phyloP scores from a whole-genome alignment of 1,140 invertebrate genomes.

The Ceratoteleas bidentatus region DNA sequence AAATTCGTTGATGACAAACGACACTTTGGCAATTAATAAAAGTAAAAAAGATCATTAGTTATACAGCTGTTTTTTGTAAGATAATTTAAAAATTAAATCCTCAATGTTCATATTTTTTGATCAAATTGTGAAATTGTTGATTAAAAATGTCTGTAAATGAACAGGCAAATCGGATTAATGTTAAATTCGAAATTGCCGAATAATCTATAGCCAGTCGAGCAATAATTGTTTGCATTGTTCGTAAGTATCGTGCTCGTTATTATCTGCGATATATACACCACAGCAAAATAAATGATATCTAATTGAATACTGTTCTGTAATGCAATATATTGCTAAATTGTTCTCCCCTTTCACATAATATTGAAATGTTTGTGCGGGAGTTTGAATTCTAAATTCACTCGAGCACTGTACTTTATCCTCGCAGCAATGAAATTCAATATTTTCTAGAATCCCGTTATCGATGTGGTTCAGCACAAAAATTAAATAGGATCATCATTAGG shows the following conservation, averaged over 20 bases:
- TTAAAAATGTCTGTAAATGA: not conserved
- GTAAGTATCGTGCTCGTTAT: conserved; percentile 7
- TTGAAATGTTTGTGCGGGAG: conserved; percentile 22
- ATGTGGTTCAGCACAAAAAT: conserved; percentile 20
- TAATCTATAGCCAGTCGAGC: not conserved
- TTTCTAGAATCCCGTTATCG: conserved; percentile 26
- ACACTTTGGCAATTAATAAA: too few relatives aligned
- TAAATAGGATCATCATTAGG: conserved; percentile 18
- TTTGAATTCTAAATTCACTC: conserved; percentile 25
- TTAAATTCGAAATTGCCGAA: not conserved
- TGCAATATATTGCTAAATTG: conserved; percentile 25
- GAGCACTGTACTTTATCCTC: conserved; percentile 27
- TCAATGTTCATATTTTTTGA: too few relatives aligned
- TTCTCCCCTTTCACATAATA: conserved; percentile 31
- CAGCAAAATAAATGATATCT: conserved; percentile 15
- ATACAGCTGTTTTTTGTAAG: too few relatives aligned
- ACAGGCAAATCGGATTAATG: not conserved
- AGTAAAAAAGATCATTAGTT: too few relatives aligned
- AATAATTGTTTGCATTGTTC: conserved; percentile 24
- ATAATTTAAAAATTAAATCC: too few relatives aligned
- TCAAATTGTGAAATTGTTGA: not conserved
- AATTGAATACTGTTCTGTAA: conserved; percentile 10
- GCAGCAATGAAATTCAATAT: conserved; percentile 30
- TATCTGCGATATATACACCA: conserved; percentile 1
- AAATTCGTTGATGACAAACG: too few relatives aligned